These are phyloP conservation scores for Hipparchia semele DNA, from an alignment of 2,888 invertebrate species.

Conservation along the genomic window DNA sequence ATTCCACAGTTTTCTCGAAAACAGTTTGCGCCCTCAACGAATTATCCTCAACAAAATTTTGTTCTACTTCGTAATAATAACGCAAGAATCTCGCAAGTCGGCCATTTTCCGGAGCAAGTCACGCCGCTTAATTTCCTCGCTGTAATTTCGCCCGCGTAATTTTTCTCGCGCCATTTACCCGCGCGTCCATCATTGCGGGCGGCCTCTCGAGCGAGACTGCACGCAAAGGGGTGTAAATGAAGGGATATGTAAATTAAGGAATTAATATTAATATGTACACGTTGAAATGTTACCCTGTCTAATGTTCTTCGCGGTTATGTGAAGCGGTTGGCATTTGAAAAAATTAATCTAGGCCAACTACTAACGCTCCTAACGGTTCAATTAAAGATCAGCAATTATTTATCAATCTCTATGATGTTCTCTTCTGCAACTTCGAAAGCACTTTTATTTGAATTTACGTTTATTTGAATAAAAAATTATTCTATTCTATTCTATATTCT, in stretches of 20 bases:
- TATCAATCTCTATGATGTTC: too few relatives aligned
- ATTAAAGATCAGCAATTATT: too few relatives aligned
- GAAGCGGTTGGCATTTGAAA: background rate
- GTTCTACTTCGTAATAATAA: conserved; percentile 38
- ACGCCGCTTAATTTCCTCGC: conserved; percentile 57
- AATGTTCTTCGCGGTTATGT: conserved; percentile 29
- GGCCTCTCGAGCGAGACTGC: conserved; percentile 61
- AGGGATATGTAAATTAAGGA: conserved; percentile 47
- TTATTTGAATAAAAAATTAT: too few relatives aligned
- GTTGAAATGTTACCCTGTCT: conserved; percentile 38
- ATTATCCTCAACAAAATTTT: background rate
- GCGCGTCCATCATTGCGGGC: conserved; percentile 70
- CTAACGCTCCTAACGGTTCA: too few relatives aligned
- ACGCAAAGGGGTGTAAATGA: conserved; percentile 68
- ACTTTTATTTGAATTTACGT: too few relatives aligned
- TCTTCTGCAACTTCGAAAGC: too few relatives aligned
- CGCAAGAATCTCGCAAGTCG: conserved; percentile 37
- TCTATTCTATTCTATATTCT: too few relatives aligned
- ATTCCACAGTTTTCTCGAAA: background rate
- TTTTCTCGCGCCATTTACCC: conserved; percentile 78
- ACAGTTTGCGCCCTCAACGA: background rate
- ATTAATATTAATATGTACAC: conserved; percentile 69
- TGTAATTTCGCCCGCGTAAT: conserved; percentile 55
- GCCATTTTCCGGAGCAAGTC: conserved; percentile 35
- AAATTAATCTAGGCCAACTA: background rate